Conservation (phyloP, 2,888 invertebrate species). For the Cheilosia scutellata region DNA sequence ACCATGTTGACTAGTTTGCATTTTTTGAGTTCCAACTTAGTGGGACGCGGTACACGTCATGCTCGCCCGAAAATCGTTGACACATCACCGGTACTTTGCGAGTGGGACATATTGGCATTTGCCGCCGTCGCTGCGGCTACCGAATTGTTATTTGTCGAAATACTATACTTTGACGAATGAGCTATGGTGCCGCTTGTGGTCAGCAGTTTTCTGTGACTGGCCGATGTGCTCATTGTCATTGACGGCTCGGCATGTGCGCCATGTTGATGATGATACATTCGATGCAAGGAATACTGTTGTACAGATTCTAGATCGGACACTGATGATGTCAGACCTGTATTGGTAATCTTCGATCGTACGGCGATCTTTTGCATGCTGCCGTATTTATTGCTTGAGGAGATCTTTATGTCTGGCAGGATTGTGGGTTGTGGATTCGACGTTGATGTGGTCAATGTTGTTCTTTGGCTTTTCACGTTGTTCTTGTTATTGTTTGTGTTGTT, state of each 20-base stretch:
- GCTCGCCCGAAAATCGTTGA: slow-evolving; percentile 88
- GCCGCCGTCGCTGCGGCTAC: slow-evolving; percentile 78
- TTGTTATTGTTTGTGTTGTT: slow-evolving; percentile 78
- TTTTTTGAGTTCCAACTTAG: slow-evolving; percentile 83
- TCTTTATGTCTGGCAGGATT: slow-evolving; percentile 83
- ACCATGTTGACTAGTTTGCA: slow-evolving; percentile 84
- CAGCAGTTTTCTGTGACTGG: slow-evolving; percentile 82
- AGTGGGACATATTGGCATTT: slow-evolving; percentile 85
- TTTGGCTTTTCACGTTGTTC: slow-evolving; percentile 79
- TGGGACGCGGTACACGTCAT: slow-evolving; percentile 85
- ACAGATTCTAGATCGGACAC: slow-evolving; percentile 83
- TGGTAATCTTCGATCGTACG: slow-evolving; percentile 82
- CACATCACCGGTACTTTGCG: slow-evolving; percentile 88
- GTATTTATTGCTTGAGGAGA: slow-evolving; percentile 83
- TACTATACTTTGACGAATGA: slow-evolving; percentile 82
- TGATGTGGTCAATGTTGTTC: slow-evolving; percentile 75
- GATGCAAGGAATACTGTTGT: slow-evolving; percentile 83
- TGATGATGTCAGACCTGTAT: slow-evolving; percentile 79
- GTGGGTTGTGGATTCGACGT: slow-evolving; percentile 79
- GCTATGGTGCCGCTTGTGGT: slow-evolving; percentile 78
- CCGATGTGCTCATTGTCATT: slow-evolving; percentile 77
- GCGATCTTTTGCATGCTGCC: slow-evolving; percentile 83
- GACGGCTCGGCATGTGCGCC: slow-evolving; percentile 78
- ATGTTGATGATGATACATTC: slow-evolving; percentile 82
- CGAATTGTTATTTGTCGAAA: slow-evolving; percentile 80